Evolutionary conservation across 2,888 invertebrate species (phyloP), one percentile per base, ranked within the genome.

Genomic region (Drosophila diplacantha): DNA sequence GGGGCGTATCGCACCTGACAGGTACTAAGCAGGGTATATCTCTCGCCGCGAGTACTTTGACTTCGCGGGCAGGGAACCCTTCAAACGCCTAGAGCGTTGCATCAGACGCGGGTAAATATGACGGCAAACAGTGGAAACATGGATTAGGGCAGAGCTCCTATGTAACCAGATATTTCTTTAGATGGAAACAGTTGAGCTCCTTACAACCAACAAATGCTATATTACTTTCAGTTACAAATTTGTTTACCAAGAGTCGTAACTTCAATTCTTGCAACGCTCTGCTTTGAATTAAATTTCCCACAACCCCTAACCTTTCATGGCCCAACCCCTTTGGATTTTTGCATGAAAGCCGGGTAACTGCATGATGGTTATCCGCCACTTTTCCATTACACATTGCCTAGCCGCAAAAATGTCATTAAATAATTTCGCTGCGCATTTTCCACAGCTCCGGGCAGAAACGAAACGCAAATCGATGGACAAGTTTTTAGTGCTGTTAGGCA

Each of bases 331-430:
- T 6, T 7, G 9, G 2, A 20, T 50, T 47, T 67, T 61, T 62
- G 43, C 43, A 37, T 60, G 46, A 60, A 59, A 57, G 29, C 32
- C n/a, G 22, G 41, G 43, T 29, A 38, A 75, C 61, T 60, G 53
- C 39, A 8, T 47, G 38, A 54, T 62, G 18, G 29, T 53, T 66
- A 24, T 32, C 46, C 41, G 12, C 39, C 22, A 56, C 43, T 67
- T 67, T 53, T 50, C 49, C 52, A 44, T 53, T 59, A 44, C 54
- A 59, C 49, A 50, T 59, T 34, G 31, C 53, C 34, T 34, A 59
- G 64, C 77, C 74, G 51, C 77, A 77, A 63, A 73, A 77, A 81
- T 75, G 71, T 51, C 73, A 69, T 75, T 78, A 66, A 80, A 59
- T 70, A 62, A 68, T 66, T 69, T 61, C 49, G 35, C 50, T 22